Percentiles rank a stretch among this genome's conserved stretches.
phyloP scores from a whole-genome alignment of 1,140 invertebrate species.

The Drosophila triauraria region DNA sequence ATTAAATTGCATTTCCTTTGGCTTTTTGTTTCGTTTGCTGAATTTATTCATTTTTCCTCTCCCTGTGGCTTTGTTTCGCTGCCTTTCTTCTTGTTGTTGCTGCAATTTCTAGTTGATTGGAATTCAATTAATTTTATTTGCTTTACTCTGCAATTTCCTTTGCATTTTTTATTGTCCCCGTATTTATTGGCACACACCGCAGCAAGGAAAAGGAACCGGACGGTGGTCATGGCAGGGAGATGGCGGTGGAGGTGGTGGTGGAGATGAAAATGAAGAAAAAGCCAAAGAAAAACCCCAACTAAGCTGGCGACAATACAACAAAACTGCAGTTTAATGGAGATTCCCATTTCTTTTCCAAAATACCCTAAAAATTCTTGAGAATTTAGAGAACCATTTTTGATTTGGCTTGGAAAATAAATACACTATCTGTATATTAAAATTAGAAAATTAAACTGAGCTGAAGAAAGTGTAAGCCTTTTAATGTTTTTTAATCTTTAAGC shows the following conservation, averaged over 20 bases:
- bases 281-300: constrained; percentile 40
- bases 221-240: background rate
- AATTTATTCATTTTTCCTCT: constrained; percentile 77
- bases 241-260: background rate
- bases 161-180: constrained; percentile 80
- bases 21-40: constrained; percentile 50
- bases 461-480: too few species aligned
- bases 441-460: background rate
- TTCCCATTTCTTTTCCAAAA: constrained; percentile 37
- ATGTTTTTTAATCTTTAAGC: too few species aligned
- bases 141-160: constrained; percentile 82
- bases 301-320: constrained; percentile 32
- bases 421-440: background rate
- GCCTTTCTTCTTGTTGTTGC: constrained; percentile 51
- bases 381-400: background rate
- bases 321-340: constrained; percentile 74
- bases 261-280: constrained; percentile 25
- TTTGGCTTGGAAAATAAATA: too few species aligned
- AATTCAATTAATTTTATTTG: constrained; percentile 85
- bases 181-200: constrained; percentile 74
- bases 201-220: constrained; percentile 34
- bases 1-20: constrained; percentile 71
- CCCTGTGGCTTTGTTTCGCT: constrained; percentile 56
- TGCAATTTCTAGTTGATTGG: constrained; percentile 82
- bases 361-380: constrained; percentile 6